Percentiles rank a stretch among this genome's conserved stretches.
Conservation (phyloP, 1,140 invertebrate genomes). For the Papilio xuthus region DNA sequence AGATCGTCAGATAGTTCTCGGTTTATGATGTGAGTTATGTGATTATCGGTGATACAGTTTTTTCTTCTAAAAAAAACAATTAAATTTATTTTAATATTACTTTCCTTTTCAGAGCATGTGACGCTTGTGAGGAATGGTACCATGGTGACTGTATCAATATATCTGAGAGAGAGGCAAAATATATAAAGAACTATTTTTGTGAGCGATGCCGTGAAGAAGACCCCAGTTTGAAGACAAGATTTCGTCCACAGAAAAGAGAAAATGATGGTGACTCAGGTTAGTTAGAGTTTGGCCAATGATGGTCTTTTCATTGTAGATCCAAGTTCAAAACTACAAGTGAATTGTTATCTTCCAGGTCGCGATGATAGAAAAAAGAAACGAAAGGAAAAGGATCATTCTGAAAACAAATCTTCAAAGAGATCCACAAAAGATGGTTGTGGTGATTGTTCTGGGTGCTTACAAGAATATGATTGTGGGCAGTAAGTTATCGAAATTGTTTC, state of each 20-base stretch:
- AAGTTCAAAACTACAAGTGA: not conserved
- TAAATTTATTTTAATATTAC: not conserved
- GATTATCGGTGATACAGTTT: not conserved
- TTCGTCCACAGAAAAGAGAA: conserved; percentile 86
- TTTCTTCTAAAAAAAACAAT: conserved; percentile 15
- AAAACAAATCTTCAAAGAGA: conserved; percentile 76
- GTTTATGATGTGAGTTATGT: conserved; percentile 95
- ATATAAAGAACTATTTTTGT: conserved; percentile 97
- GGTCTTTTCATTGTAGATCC: not conserved
- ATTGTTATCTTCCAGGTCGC: conserved; percentile 50
- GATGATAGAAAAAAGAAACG: conserved; percentile 80
- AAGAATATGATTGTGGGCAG: conserved; percentile 91
- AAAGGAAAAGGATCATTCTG: conserved; percentile 81
- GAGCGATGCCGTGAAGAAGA: conserved; percentile 91
- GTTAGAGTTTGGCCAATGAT: not conserved
- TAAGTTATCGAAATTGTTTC: conserved; percentile 53
- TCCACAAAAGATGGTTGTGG: conserved; percentile 86
- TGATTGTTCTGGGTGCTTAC: conserved; percentile 90
- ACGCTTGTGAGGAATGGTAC: conserved; percentile 99
- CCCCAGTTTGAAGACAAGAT: conserved; percentile 90
- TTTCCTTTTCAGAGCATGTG: conserved; percentile 87
- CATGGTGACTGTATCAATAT: conserved; percentile 99
- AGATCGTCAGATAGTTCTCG: conserved; percentile 94
- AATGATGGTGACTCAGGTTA: conserved; percentile 78
- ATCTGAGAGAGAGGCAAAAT: conserved; percentile 94